Evolutionary conservation across 2,888 invertebrate species (phyloP).

Genomic region (Camptogramma bilineatum): DNA sequence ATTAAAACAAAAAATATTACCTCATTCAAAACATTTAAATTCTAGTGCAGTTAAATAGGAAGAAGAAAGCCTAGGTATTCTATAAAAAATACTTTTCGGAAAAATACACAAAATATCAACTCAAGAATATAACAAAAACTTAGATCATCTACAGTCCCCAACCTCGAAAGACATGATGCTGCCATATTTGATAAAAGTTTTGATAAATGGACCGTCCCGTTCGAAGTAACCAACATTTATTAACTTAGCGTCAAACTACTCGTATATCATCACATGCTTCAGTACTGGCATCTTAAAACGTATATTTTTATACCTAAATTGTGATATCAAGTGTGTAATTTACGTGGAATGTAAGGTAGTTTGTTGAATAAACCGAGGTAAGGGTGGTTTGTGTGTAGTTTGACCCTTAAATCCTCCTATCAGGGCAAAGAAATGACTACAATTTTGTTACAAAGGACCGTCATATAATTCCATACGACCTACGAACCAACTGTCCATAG

Average conservation of each 20-base stretch:
- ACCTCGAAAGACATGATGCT: slow-evolving; percentile 8
- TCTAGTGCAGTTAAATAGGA: too few species aligned
- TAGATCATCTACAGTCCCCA: background rate
- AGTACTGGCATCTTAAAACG: background rate
- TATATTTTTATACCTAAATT: background rate
- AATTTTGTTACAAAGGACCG: slow-evolving; percentile 57
- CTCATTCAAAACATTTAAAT: too few species aligned
- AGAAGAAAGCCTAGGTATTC: too few species aligned
- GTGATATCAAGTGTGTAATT: background rate
- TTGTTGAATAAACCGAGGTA: background rate
- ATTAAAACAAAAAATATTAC: too few species aligned
- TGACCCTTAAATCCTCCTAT: slow-evolving; percentile 29
- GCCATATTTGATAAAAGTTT: slow-evolving; percentile 29
- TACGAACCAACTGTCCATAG: slow-evolving; percentile 44
- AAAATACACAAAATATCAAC: too few species aligned
- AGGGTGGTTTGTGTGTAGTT: background rate
- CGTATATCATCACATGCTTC: slow-evolving; percentile 3
- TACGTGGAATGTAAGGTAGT: background rate
- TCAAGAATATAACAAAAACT: background rate
- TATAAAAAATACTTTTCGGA: background rate
- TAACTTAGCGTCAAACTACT: slow-evolving; percentile 7
- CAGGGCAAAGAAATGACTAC: slow-evolving; percentile 51
- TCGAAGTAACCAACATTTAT: slow-evolving; percentile 23
- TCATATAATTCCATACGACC: slow-evolving; percentile 56
- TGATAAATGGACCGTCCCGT: slow-evolving; percentile 36